Percentiles rank a stretch among this genome's conserved stretches.
phyloP scores from a whole-genome alignment of 1,140 invertebrate species.

The silkworm (Bombyx mori) region DNA sequence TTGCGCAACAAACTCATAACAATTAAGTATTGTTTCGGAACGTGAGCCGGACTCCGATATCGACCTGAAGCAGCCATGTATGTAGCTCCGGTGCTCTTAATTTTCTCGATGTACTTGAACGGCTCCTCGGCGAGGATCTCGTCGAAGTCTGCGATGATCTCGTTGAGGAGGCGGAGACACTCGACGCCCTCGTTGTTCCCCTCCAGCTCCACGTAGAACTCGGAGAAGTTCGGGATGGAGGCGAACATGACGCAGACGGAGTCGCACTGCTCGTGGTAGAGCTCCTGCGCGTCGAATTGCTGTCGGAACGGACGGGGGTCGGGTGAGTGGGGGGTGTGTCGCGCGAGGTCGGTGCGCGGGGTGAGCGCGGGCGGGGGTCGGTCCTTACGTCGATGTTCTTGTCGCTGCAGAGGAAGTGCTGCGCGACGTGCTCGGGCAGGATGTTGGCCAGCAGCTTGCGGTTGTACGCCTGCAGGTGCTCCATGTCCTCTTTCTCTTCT shows the following conservation, averaged over 20 bases:
- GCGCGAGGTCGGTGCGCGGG: no score
- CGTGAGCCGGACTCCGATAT: no score
- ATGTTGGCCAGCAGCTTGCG: constrained; percentile 95
- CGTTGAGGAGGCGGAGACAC: constrained; percentile 93
- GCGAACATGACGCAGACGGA: constrained; percentile 96
- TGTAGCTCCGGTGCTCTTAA: constrained; percentile 95
- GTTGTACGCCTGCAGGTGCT: constrained; percentile 94
- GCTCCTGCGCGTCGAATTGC: constrained; percentile 75
- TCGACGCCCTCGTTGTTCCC: constrained; percentile 96
- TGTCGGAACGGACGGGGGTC: not conserved
- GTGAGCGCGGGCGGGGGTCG: not conserved
- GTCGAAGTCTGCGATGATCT: constrained; percentile 98
- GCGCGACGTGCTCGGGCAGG: constrained; percentile 93
- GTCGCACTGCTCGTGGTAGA: constrained; percentile 96
- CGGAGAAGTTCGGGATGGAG: constrained; percentile 96
- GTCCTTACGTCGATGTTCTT: constrained; percentile 84
- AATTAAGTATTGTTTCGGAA: no score
- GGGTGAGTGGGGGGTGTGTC: not conserved
- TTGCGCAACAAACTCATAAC: no score
- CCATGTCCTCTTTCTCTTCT: constrained; percentile 96
- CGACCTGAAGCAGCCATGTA: constrained; percentile 97
- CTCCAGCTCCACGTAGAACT: constrained; percentile 96
- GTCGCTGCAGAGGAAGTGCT: constrained; percentile 90
- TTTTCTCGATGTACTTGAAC: constrained; percentile 96
- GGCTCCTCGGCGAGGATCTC: constrained; percentile 88